Base-by-base conservation (phyloP, 2,888 invertebrate genomes). In the Plebejus anna region DNA sequence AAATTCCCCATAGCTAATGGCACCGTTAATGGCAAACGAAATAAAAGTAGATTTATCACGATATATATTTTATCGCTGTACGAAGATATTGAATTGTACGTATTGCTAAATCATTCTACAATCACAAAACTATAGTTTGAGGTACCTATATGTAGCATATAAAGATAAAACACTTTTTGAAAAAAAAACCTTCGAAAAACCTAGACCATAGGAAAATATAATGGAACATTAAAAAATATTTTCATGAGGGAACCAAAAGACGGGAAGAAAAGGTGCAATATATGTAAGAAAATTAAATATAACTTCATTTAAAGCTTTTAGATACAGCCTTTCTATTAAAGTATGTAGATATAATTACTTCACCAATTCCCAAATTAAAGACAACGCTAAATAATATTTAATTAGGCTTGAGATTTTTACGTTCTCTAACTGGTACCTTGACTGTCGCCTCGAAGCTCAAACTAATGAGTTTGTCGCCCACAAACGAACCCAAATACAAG, bases 391-490 rank as follows among this genome's bases (percentile, higher is more conserved):
- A 61, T 36, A 66, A 66, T 66, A 66, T 66, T 36, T 36, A 66
- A 66, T 66, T 66, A 66, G 66, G 3, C 32, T 13, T 66, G 1
- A 5, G 13, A 66, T 13, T 32, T 66, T 66, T 5, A 66, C 36
- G 66, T 66, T 66, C 66, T 32, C 66, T 66, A 66, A 66, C 66
- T 32, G 22, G 32, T 66, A 11, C 32, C 28, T 4, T 28, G 22
- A 13, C 22, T 42, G 51, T 51, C 51, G 73, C 51, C 51, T 51
- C 55, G 47, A 32, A 55, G 16, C 22, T 5, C 32, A 32, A 16
- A 73, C 51, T 73, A 73, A 73, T 73, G 73, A 73, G 51, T 13
- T 55, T 73, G 73, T 73, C 73, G 73, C 73, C 73, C 55, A 73
- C 73, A 73, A 73, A 73, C 73, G 55, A n/a, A 36, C 51, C 73